Evolutionary conservation across 1,140 invertebrate genomes (phyloP), one percentile per base, ranked within the genome.

Genomic region (Eufriesea mexicana): DNA sequence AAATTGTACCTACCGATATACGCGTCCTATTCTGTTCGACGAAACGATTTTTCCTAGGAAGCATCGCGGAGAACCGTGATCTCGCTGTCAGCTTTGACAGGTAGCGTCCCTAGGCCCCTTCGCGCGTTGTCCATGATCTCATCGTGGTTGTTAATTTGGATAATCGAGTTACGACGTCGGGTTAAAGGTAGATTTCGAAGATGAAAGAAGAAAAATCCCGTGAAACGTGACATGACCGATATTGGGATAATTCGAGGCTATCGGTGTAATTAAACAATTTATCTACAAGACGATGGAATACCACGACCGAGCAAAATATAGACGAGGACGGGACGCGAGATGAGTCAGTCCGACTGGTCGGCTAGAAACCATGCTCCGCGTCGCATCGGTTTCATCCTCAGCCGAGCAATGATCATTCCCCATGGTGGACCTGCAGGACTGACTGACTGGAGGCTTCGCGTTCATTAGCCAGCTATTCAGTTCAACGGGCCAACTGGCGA

Each of bases 391-490:
- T 89, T 89, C 88, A 84, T 89, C 85, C 79, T 82, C 87, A 78
- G 73, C 35, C 87, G 73, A 61, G 84, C 73, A 84, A 86, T 66
- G 86, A 89, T 88, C 86, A 66, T 88, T 88, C 84, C 79, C 79
- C 84, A 76, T 75, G 84, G 70, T 86, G 82, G 84, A 79, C 76
- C 81, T 49, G 71, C 80, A n/a, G 72, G 84, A 89, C 87, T 86
- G 87, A 92, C 86, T 83, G 84, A 92, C 88, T 87, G 85, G 86
- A 89, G 90, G 91, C 92, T 90, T 90, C 89, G 88, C 91, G 93
- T 93, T 94, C 92, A 94, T 94, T 94, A 93, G 92, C 92, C 87
- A 88, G 90, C 93, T 94, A 94, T 94, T 94, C 93, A 94, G 91
- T 93, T 92, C 90, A 91, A 91, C 91, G 89, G 91, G 90, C 91